Evolutionary conservation across 35 echinoderm and acorn worm species (phyloP).

Genomic region (Antedon bifida): DNA sequence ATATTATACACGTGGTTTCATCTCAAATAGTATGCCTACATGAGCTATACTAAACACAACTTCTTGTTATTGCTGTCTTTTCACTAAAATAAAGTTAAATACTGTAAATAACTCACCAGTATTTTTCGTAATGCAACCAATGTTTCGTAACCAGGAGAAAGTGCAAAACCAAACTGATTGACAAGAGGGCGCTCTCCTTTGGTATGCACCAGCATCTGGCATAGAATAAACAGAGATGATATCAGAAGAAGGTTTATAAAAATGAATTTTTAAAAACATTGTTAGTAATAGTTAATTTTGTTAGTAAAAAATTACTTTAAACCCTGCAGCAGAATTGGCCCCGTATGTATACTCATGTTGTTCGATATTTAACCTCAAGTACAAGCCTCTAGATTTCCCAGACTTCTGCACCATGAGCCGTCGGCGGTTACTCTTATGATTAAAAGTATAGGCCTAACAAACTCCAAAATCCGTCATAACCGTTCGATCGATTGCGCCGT

Average conservation of each 20-base stretch:
- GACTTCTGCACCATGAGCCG: neutral
- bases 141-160: conserved; percentile 6
- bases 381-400: conserved; percentile 21
- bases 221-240: too few species aligned
- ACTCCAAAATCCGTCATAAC: conserved; percentile 53
- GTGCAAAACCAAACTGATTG: conserved; percentile 2
- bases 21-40: too few species aligned
- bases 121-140: neutral
- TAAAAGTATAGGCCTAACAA: conserved; percentile 49
- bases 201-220: neutral
- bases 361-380: conserved; percentile 27
- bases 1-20: too few species aligned
- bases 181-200: neutral
- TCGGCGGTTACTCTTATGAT: neutral
- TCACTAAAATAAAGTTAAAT: too few species aligned
- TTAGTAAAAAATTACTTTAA: too few species aligned
- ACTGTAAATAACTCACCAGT: neutral
- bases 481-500: neutral
- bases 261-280: too few species aligned
- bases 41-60: too few species aligned
- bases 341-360: conserved; percentile 30
- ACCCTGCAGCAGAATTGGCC: conserved; percentile 24
- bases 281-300: too few species aligned
- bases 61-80: too few species aligned
- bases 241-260: too few species aligned